Conservation (phyloP, 2,888 invertebrate species). For the Barypeithes pellucidus region DNA sequence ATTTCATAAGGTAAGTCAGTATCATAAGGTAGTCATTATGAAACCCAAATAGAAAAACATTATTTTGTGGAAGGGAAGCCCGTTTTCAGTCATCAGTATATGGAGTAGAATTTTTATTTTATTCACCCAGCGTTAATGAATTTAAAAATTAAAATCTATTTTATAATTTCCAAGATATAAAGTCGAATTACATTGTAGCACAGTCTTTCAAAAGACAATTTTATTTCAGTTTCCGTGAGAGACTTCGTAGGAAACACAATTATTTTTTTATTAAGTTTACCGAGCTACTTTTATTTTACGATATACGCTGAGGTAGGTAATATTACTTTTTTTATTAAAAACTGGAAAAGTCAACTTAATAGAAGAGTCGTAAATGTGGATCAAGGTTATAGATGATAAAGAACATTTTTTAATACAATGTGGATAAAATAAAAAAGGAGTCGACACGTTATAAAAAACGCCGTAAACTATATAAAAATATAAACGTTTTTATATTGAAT, state of each 20-base stretch:
- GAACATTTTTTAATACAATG: neutral
- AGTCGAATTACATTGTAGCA: neutral
- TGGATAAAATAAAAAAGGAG: neutral
- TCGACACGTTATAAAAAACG: neutral
- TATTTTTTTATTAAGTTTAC: conserved; percentile 42
- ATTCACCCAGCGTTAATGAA: too few relatives aligned
- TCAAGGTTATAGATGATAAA: neutral
- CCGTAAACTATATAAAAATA: neutral
- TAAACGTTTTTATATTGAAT: neutral
- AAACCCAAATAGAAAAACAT: too few relatives aligned
- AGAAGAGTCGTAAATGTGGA: conserved; percentile 10
- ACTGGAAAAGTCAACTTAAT: conserved; percentile 13
- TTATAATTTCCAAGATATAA: neutral
- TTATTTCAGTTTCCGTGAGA: conserved; percentile 6
- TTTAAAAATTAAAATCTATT: neutral
- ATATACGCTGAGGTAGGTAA: conserved; percentile 25
- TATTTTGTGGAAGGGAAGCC: too few relatives aligned
- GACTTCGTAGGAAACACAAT: conserved; percentile 32
- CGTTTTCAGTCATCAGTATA: too few relatives aligned
- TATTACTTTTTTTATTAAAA: conserved; percentile 28
- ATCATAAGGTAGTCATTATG: too few relatives aligned
- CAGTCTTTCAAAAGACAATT: neutral
- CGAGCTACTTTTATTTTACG: conserved; percentile 26
- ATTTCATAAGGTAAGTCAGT: too few relatives aligned
- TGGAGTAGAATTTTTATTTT: too few relatives aligned